Percentiles rank a stretch among this genome's conserved stretches.
Evolutionary conservation across 2,797 vertebrate genomes (phyloP).

Genomic region (Molothrus aeneus): DNA sequence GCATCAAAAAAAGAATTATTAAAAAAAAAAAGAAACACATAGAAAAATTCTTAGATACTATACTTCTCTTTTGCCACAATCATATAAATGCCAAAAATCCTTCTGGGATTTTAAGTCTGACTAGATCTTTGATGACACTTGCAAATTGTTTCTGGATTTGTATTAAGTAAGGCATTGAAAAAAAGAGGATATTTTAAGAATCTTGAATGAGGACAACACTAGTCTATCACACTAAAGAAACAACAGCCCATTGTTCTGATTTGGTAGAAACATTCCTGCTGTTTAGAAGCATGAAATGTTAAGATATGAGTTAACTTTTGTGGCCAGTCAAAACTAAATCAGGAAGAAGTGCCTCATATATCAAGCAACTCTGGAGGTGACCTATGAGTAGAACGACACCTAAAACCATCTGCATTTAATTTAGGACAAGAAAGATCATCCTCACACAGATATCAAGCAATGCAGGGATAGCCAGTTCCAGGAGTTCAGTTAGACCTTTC

Average conservation of each 20-base stretch:
- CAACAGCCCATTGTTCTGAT: neutral
- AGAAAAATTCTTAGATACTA: neutral
- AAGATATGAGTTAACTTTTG: neutral
- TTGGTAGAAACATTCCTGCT: neutral
- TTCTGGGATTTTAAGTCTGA: neutral
- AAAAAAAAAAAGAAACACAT: neutral
- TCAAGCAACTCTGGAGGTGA: neutral
- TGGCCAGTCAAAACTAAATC: slow-evolving; percentile 28
- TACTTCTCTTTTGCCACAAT: neutral
- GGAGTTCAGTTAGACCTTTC: neutral
- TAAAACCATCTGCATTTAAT: slow-evolving; percentile 7
- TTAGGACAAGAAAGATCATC: neutral
- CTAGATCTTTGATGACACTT: neutral
- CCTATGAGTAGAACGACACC: neutral
- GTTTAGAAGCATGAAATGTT: neutral
- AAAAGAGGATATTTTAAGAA: neutral
- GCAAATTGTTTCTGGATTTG: neutral
- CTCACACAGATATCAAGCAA: neutral
- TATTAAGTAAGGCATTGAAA: neutral
- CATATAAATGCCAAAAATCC: neutral
- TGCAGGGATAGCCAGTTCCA: neutral
- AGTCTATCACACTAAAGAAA: neutral
- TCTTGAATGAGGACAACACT: neutral
- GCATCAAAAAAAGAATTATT: neutral
- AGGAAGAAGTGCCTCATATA: neutral